These are phyloP conservation scores for Melitaea cinxia DNA, from an alignment of 1,140 invertebrate species.

Conservation along the genomic window DNA sequence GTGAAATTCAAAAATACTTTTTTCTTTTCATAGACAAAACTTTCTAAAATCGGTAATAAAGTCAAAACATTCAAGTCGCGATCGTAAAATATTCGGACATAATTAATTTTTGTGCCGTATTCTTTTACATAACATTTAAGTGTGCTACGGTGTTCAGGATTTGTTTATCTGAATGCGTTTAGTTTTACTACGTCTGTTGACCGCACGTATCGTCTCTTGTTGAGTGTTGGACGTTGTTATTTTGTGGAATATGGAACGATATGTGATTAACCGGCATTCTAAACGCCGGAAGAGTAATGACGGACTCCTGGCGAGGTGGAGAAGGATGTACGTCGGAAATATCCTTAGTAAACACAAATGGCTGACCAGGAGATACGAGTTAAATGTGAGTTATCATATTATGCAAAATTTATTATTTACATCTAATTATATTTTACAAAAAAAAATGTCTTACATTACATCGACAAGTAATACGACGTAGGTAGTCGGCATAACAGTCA, in stretches of 20 bases:
- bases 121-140: conserved; percentile 71
- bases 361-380: conserved; percentile 68
- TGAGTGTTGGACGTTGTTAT: conserved; percentile 29
- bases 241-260: conserved; percentile 63
- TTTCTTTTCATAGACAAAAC: conserved; percentile 36
- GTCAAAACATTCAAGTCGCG: background rate
- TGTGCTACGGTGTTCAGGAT: conserved; percentile 48
- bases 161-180: conserved; percentile 61
- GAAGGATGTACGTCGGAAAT: conserved; percentile 59
- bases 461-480: no score
- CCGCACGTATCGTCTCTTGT: conserved; percentile 54
- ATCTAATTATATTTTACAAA: no score
- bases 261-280: conserved; percentile 67
- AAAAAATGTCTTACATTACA: no score
- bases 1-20: conserved; percentile 35
- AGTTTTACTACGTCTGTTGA: conserved; percentile 60
- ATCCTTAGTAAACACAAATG: conserved; percentile 60
- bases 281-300: conserved; percentile 61
- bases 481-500: no score
- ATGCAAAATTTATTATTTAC: no score
- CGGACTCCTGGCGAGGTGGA: conserved; percentile 66
- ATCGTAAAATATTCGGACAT: conserved; percentile 47
- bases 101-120: conserved; percentile 64
- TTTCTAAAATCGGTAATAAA: conserved; percentile 51
- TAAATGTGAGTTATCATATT: conserved; percentile 65